These are phyloP conservation scores for Drosophila orosa DNA, from an alignment of 1,140 invertebrate genomes.

Conservation along the genomic window DNA sequence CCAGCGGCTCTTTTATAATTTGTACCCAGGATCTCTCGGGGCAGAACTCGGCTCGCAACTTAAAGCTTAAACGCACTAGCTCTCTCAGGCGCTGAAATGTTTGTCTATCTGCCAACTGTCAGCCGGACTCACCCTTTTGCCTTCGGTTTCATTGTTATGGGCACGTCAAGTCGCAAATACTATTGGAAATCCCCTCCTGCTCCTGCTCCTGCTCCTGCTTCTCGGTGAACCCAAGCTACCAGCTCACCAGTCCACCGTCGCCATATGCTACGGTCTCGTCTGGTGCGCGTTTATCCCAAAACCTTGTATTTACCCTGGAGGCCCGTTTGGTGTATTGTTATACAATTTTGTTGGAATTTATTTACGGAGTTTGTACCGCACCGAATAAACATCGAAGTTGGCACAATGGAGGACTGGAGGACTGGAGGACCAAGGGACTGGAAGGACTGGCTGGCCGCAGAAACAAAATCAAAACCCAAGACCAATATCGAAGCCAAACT, in stretches of 20 bases:
- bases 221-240: neutral
- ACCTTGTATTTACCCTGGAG: constrained; percentile 67
- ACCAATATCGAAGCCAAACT: constrained; percentile 72
- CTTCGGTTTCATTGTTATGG: constrained; percentile 52
- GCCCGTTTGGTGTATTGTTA: constrained; percentile 79
- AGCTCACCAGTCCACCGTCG: neutral
- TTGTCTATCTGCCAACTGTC: constrained; percentile 38
- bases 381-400: constrained; percentile 80
- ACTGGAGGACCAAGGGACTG: neutral
- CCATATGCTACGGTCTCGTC: constrained; percentile 42
- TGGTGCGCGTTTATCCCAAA: constrained; percentile 44
- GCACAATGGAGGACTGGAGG: constrained; percentile 40
- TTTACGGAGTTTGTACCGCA: constrained; percentile 80
- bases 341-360: constrained; percentile 82
- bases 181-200: constrained; percentile 27
- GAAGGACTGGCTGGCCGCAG: constrained; percentile 15
- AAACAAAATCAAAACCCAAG: constrained; percentile 63
- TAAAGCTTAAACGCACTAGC: constrained; percentile 25
- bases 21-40: constrained; percentile 15
- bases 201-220: neutral
- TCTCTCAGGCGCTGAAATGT: constrained; percentile 42
- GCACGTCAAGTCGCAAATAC: constrained; percentile 58
- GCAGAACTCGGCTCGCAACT: constrained; percentile 5
- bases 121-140: constrained; percentile 6
- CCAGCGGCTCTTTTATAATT: constrained; percentile 81